Evolutionary conservation across 1,140 invertebrate genomes (phyloP).

Genomic region (Trichoplusia ni): DNA sequence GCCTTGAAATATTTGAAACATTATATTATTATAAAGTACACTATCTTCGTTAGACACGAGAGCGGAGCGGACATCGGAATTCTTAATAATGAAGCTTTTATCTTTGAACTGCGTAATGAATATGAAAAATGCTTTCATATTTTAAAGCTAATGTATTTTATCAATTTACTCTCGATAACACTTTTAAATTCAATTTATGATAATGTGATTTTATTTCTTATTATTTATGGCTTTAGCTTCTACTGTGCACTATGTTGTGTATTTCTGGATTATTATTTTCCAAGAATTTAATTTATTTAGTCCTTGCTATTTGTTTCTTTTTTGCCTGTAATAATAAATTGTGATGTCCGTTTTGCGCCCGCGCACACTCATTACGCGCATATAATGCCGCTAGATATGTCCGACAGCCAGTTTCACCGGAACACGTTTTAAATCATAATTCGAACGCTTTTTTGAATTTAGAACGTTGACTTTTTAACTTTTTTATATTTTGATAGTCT

Average conservation of each 20-base stretch:
- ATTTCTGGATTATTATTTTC: no score
- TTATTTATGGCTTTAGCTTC: background rate
- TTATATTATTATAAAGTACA: conserved; percentile 82
- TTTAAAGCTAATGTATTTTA: conserved; percentile 25
- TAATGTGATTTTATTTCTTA: conserved; percentile 1
- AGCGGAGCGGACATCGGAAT: conserved; percentile 50
- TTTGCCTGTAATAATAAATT: background rate
- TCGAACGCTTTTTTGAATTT: conserved; percentile 77
- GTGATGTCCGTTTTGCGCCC: conserved; percentile 42
- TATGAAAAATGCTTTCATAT: conserved; percentile 18
- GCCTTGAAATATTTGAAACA: conserved; percentile 82
- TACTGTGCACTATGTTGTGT: no score
- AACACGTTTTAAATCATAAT: conserved; percentile 82
- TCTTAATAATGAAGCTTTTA: conserved; percentile 35
- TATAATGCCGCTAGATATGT: conserved; percentile 79
- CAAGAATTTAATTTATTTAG: background rate
- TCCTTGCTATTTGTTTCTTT: background rate
- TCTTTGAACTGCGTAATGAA: conserved; percentile 10
- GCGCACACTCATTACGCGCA: conserved; percentile 69
- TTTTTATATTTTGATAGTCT: conserved; percentile 47
- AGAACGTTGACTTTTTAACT: conserved; percentile 76
- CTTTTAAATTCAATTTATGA: conserved; percentile 7
- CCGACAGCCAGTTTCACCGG: conserved; percentile 79
- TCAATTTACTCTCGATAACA: background rate
- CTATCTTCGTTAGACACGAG: conserved; percentile 68